phyloP scores from a whole-genome alignment of 2,888 invertebrate genomes.

The Scaptomyza polygonia region DNA sequence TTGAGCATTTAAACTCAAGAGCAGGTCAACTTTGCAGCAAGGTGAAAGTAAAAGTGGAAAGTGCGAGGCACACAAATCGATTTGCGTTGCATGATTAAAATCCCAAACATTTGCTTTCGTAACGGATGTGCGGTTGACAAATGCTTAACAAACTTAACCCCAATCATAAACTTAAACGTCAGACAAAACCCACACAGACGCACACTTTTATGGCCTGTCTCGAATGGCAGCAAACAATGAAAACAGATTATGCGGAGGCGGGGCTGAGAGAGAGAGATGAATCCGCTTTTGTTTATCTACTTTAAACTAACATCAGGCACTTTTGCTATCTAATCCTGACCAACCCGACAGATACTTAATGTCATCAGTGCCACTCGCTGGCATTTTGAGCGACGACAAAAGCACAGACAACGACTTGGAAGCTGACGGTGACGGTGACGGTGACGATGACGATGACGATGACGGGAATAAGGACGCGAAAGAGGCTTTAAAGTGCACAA shows the following conservation, averaged over 20 bases:
- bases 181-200: slow-evolving; percentile 2
- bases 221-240: slow-evolving; percentile 17
- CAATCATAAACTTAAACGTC: slow-evolving; percentile 1
- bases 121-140: slow-evolving; percentile 59
- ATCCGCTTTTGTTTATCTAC: slow-evolving; percentile 77
- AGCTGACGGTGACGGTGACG: slow-evolving; percentile 41
- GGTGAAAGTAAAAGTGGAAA: slow-evolving; percentile 24
- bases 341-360: slow-evolving; percentile 79
- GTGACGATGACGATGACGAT: slow-evolving; percentile 25
- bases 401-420: no score
- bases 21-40: slow-evolving; percentile 17
- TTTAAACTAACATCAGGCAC: slow-evolving; percentile 80
- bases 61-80: slow-evolving; percentile 15
- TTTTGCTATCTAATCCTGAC: slow-evolving; percentile 75
- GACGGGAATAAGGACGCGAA: slow-evolving; percentile 7
- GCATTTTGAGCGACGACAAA: slow-evolving; percentile 62
- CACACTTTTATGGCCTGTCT: slow-evolving; percentile 3
- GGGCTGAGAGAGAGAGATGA: slow-evolving; percentile 16
- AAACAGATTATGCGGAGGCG: background rate
- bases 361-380: slow-evolving; percentile 77
- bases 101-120: slow-evolving; percentile 4
- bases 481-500: slow-evolving; percentile 54
- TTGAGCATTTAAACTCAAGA: slow-evolving; percentile 35
- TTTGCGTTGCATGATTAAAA: slow-evolving; percentile 43
- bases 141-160: slow-evolving; percentile 29